phyloP scores from a whole-genome alignment of 2,797 vertebrate genomes.

The Clarias pachynema region DNA sequence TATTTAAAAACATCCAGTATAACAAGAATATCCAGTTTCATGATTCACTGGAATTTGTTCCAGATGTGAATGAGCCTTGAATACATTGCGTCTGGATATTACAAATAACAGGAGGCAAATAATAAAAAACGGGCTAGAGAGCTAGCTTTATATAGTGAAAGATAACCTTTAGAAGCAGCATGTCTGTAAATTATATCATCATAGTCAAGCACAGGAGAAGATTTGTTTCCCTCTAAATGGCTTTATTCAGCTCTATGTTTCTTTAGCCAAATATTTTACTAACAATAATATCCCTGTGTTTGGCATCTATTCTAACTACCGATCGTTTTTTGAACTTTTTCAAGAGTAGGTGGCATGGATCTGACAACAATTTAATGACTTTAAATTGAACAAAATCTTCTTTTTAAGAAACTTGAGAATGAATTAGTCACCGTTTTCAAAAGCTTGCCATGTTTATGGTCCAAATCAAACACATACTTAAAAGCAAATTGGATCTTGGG shows the following conservation, averaged over 20 bases:
- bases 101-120: background rate
- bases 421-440: background rate
- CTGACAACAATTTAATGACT: background rate
- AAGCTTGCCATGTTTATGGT: background rate
- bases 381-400: background rate
- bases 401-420: constrained; percentile 8
- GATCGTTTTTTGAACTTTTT: background rate
- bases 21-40: background rate
- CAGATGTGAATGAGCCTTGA: background rate
- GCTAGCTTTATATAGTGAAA: background rate
- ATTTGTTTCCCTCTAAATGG: background rate
- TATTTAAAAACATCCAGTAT: background rate
- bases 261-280: background rate
- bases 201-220: background rate
- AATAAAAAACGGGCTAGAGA: background rate
- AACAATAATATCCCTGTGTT: background rate
- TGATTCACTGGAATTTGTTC: constrained; percentile 6
- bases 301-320: background rate
- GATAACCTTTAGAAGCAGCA: background rate
- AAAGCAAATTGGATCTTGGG: background rate
- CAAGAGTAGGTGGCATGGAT: too few relatives aligned
- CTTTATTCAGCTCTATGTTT: background rate
- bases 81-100: background rate
- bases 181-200: background rate
- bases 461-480: background rate